Percentiles rank a stretch among this genome's conserved stretches.
Conservation (phyloP, 2,888 invertebrate genomes). For the Pyrgus malvae region DNA sequence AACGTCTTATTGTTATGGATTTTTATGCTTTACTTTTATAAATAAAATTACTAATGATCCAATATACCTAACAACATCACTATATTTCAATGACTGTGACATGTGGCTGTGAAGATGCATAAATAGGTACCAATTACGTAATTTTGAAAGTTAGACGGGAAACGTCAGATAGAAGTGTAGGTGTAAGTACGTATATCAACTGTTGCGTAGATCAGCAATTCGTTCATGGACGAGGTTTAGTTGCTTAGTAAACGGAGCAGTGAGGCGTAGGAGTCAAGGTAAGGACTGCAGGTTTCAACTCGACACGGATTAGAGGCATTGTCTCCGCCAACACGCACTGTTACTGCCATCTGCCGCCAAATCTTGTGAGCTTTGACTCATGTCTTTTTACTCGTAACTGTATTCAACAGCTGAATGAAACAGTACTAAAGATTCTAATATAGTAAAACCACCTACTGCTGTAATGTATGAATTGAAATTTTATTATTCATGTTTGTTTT, state of each 20-base stretch:
- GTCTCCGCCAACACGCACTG: slow-evolving; percentile 75
- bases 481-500: too few species aligned
- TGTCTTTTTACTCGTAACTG: too few species aligned
- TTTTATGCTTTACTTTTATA: background rate
- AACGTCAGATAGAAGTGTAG: slow-evolving; percentile 24
- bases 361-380: slow-evolving; percentile 31
- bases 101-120: background rate
- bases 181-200: slow-evolving; percentile 25
- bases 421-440: too few species aligned
- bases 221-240: slow-evolving; percentile 54
- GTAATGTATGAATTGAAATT: too few species aligned
- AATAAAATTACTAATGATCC: too few species aligned
- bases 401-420: too few species aligned
- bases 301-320: slow-evolving; percentile 63
- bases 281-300: slow-evolving; percentile 73
- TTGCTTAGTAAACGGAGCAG: slow-evolving; percentile 63
- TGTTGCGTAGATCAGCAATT: slow-evolving; percentile 18
- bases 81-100: too few species aligned
- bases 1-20: background rate
- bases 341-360: slow-evolving; percentile 47
- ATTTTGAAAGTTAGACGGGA: slow-evolving; percentile 20
- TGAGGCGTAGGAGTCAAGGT: slow-evolving; percentile 79
- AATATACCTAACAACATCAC: too few species aligned
- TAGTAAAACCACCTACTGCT: too few species aligned
- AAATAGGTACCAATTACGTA: slow-evolving; percentile 10